Evolutionary conservation across 2,113 vertebrate species (phyloP).

Genomic region (Megaceryle torquata): DNA sequence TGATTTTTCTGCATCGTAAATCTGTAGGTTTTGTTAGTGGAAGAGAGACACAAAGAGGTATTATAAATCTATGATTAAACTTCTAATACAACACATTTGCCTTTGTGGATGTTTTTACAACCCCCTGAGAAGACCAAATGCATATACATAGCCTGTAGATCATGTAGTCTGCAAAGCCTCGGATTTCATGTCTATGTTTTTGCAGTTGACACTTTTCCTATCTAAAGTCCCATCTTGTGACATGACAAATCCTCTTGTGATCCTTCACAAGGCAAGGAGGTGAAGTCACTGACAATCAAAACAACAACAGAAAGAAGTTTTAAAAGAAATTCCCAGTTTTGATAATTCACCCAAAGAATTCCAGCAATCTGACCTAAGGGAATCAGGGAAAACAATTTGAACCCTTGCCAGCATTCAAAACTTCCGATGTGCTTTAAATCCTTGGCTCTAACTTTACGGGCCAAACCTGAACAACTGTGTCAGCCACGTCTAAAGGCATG

Average conservation of each 20-base stretch:
- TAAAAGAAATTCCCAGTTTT: background rate
- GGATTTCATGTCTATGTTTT: background rate
- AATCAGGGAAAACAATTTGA: background rate
- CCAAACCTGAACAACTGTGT: background rate
- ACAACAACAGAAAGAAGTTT: background rate
- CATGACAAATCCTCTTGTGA: conserved; percentile 25
- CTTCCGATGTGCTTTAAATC: background rate
- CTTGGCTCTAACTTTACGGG: background rate
- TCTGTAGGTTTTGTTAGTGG: background rate
- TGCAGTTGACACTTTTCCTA: background rate
- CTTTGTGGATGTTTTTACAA: background rate
- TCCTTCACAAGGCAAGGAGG: background rate
- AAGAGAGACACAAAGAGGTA: background rate
- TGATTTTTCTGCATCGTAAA: background rate
- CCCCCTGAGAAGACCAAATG: background rate
- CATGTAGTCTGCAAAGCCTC: background rate
- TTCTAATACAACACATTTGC: background rate
- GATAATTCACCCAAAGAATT: background rate
- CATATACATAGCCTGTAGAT: background rate
- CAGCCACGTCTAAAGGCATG: background rate
- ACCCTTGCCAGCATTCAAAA: background rate
- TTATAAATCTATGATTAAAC: background rate
- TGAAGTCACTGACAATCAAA: background rate
- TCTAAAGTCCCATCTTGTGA: background rate
- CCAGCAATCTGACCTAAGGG: background rate